A percentile compares a stretch with the other conserved stretches of the same genome.
Conservation (phyloP, 2,113 vertebrate species). For the Anguilla rostrata region DNA sequence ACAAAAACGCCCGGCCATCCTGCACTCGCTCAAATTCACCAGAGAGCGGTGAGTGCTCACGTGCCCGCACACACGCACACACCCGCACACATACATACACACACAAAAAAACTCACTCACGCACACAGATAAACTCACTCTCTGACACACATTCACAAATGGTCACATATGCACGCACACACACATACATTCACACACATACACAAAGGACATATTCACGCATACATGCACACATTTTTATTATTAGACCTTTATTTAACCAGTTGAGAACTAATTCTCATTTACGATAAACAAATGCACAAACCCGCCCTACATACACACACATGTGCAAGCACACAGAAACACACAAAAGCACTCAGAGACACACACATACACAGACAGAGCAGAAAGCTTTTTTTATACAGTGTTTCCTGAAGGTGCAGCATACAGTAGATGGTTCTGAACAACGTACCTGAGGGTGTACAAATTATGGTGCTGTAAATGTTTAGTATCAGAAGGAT, state of each 20-base stretch:
- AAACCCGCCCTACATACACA: too few relatives aligned
- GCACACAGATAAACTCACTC: neutral
- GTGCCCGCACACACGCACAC: neutral
- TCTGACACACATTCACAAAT: neutral
- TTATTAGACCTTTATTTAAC: too few relatives aligned
- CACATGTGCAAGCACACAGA: too few relatives aligned
- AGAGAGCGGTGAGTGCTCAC: conserved; percentile 83
- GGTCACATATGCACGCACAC: neutral
- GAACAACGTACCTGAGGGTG: too few relatives aligned
- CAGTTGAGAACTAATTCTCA: too few relatives aligned
- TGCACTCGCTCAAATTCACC: conserved; percentile 98
- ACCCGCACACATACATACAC: conserved; percentile 17
- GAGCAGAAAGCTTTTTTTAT: too few relatives aligned
- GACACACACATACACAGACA: conserved; percentile 10
- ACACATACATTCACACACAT: neutral
- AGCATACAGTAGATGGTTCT: neutral
- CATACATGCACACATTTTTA: too few relatives aligned
- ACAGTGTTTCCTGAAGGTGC: too few relatives aligned
- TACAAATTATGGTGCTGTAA: neutral
- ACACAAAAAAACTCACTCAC: neutral
- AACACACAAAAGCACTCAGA: neutral
- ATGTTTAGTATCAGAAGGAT: neutral
- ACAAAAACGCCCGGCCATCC: conserved; percentile 90
- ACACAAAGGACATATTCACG: neutral
- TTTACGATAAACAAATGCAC: too few relatives aligned